Evolutionary conservation across 92 coral and sea anemone species (phyloP), one percentile per base, ranked within the genome.

Genomic region (Diadumene lineata): DNA sequence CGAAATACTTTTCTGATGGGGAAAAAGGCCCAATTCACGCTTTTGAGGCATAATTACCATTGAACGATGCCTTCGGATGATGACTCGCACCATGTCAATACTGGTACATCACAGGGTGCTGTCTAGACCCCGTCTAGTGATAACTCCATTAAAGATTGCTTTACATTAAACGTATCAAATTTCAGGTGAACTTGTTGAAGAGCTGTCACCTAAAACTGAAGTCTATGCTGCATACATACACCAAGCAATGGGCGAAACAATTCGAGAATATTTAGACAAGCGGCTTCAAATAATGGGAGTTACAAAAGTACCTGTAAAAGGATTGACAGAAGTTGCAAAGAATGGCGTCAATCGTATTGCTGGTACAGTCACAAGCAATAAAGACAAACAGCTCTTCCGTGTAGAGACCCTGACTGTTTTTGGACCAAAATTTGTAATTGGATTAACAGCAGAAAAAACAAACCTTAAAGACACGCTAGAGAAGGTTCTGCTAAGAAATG

Each of bases 321-420:
- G 82, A 23, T 68, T 77, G 11, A 48, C 82, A n/a, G 82, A 77
- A 43, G 82, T 74, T 17, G 70, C 66, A 22, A 77, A 18, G n/a
- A 64, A n/a, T 16, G 43, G 31, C 17, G 60, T 66, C 19, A 22
- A 31, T 19, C 82, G 82, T 25, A 66, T 77, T 0, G 66, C 82
- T 16, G 82, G 82, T 48, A 33, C 82, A n/a, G 64, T 77, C 13
- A 38, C 82, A 17, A 51, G 32, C 27, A 70, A 33, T 10, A 67
- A 66, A 25, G 75, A 77, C 13, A 38, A 38, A 6, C 6, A 38
- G 9, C 30, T 77, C 53, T 77, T 66, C 60, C 57, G 65, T 21
- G 64, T 77, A 18, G 82, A 77, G 28, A 60, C 53, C 34, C 50
- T 77, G 31, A 16, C 46, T 1, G 65, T 64, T 24, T 34, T 44